Percentiles rank a stretch among this genome's conserved stretches.
phyloP scores from a whole-genome alignment of 2,113 vertebrate species.

The Pampusana beccarii region DNA sequence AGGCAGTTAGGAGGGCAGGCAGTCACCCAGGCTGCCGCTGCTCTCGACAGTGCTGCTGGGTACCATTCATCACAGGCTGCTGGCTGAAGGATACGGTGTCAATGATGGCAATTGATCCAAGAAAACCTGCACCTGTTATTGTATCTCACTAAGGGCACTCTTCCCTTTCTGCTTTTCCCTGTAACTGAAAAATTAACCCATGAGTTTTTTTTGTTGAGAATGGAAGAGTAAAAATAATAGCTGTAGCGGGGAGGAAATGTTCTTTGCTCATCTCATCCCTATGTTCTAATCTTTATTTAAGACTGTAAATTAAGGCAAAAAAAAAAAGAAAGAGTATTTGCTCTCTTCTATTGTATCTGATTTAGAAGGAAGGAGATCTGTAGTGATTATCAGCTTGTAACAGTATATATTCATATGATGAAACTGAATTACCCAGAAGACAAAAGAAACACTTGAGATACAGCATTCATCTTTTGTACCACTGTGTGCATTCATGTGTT shows the following conservation, averaged over 20 bases:
- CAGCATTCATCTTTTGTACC: background rate
- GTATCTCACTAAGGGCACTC: background rate
- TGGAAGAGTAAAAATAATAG: background rate
- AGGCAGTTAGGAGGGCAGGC: slow-evolving; percentile 53
- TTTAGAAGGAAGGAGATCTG: background rate
- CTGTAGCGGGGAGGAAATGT: background rate
- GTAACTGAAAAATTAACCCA: background rate
- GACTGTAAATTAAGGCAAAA: background rate
- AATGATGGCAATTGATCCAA: slow-evolving; percentile 54
- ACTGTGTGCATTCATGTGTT: background rate
- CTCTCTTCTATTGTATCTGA: background rate
- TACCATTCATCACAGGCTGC: slow-evolving; percentile 64
- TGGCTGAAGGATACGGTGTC: slow-evolving; percentile 36
- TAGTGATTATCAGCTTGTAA: background rate
- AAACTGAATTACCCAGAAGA: background rate
- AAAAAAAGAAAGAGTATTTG: background rate
- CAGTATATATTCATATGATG: background rate
- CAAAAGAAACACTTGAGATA: background rate
- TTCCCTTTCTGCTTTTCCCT: background rate
- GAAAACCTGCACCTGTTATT: slow-evolving; percentile 28
- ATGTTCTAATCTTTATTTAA: background rate
- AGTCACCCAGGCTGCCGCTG: slow-evolving; percentile 13
- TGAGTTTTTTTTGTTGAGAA: background rate
- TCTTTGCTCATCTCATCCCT: background rate
- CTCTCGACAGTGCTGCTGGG: slow-evolving; percentile 48